These are phyloP conservation scores for Bos indicus DNA, from an alignment of 2,113 vertebrate genomes.

Conservation along the genomic window DNA sequence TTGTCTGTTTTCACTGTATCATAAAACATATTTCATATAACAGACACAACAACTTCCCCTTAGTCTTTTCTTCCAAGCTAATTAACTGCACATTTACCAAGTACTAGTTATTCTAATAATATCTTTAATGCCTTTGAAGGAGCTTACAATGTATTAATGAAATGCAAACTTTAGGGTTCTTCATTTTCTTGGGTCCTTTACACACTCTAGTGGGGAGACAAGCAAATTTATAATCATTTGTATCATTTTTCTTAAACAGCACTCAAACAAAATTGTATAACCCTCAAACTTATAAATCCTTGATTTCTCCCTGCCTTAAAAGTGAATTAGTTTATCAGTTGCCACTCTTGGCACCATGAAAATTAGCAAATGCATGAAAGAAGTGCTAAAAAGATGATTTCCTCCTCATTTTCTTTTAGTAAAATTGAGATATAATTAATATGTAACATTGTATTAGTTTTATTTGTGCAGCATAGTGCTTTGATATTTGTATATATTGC, in stretches of 20 bases:
- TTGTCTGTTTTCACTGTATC: slow-evolving; percentile 47
- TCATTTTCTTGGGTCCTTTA: background rate
- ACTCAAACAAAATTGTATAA: background rate
- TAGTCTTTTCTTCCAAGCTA: slow-evolving; percentile 8
- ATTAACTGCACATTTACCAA: slow-evolving; percentile 18
- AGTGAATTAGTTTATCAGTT: slow-evolving; percentile 2
- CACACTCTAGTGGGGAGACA: fast-evolving
- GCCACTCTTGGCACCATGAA: background rate
- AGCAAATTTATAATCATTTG: background rate
- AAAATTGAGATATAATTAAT: background rate
- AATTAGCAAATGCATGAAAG: background rate
- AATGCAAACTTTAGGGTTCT: background rate
- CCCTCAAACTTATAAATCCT: background rate
- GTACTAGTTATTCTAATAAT: background rate
- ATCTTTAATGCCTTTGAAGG: background rate
- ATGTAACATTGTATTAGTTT: background rate
- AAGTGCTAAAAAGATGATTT: background rate
- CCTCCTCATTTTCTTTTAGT: background rate
- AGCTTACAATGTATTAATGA: background rate
- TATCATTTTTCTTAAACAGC: background rate
- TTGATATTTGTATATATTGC: background rate
- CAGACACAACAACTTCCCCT: slow-evolving; percentile 31
- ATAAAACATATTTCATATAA: slow-evolving; percentile 58
- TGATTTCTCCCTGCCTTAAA: background rate
- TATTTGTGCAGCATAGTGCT: background rate